Base-by-base conservation (phyloP, 2,797 vertebrate species). In the Babyrousa celebensis region DNA sequence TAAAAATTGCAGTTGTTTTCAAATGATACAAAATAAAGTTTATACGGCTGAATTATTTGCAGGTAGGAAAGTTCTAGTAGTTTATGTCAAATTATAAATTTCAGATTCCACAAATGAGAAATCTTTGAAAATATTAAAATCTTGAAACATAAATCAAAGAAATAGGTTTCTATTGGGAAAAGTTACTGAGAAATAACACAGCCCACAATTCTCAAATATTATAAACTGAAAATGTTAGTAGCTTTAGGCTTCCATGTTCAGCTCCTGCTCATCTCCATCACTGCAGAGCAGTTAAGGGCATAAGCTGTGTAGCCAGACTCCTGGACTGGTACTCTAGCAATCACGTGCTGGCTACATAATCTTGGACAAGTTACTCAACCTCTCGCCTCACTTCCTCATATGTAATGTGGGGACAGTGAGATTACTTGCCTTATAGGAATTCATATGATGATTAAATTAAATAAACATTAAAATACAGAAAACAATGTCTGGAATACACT, bases 101-200 rank as follows among this genome's bases (percentile, higher is more conserved):
- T 85, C 52, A 56, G n/a, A 75, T 79, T 43, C 23, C 3, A 40
- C 60, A 85, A 86, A 12, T 83, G 40, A 82, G 36, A 58, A 92
- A 32, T 74, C n/a, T 70, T 86, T 70, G 48, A 85, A 91, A 93
- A 79, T 25, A 91, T 67, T 74, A 20, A 96, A 60, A 21, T 75
- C 15, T 80, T 75, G 3, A 70, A 82, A 78, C 16, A 54, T 11
- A 14, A 36, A 43, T 48, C 17, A 72, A 89, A 65, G 17, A 78
- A 5, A 85, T 27, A 32, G 18, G 60, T 87, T 77, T 71, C 36
- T n/a, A 60, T 0, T 58, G 56, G 71, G 27, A 87, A 86, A 85
- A 58, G 20, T 91, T 82, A 83, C 67, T 10, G 18, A 93, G 72
- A 72, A 97, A 65, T 60, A 56, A 21, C 71, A 90, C 0, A 68